These are phyloP conservation scores for Oncorhynchus clarkii DNA, from an alignment of 2,113 vertebrate genomes.

Conservation along the genomic window DNA sequence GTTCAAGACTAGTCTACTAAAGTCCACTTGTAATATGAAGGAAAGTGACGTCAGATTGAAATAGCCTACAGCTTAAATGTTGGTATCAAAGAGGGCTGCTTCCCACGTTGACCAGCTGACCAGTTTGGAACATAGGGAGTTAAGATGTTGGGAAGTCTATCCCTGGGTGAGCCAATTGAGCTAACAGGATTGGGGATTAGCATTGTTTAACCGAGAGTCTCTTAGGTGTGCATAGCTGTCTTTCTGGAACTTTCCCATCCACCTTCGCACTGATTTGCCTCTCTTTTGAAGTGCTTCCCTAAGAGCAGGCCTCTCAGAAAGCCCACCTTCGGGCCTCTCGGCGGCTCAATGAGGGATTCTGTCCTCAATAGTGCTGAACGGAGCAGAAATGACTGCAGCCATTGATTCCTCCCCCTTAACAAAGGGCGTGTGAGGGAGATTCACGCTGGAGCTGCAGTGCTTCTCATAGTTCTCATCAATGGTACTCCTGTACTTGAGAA, in stretches of 20 bases:
- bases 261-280: conserved; percentile 32
- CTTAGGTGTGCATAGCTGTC: conserved; percentile 4
- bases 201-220: background rate
- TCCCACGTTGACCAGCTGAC: background rate
- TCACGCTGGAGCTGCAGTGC: conserved; percentile 18
- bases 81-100: conserved; percentile 43
- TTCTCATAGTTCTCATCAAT: conserved; percentile 56
- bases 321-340: conserved; percentile 6
- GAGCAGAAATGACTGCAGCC: conserved; percentile 45
- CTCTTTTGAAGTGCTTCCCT: conserved; percentile 60
- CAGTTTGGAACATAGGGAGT: conserved; percentile 11
- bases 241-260: conserved; percentile 47
- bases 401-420: conserved; percentile 59
- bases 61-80: background rate
- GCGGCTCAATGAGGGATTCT: conserved; percentile 29
- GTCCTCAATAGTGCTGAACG: conserved; percentile 61
- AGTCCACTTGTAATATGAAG: background rate
- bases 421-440: conserved; percentile 33
- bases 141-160: conserved; percentile 19
- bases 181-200: conserved; percentile 30
- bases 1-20: background rate
- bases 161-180: conserved; percentile 53
- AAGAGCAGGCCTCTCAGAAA: conserved; percentile 18
- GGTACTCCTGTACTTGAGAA: conserved; percentile 17
- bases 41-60: background rate